Conservation (phyloP, 53 echinoderm and acorn worm species). For the Actinopyga echinites region DNA sequence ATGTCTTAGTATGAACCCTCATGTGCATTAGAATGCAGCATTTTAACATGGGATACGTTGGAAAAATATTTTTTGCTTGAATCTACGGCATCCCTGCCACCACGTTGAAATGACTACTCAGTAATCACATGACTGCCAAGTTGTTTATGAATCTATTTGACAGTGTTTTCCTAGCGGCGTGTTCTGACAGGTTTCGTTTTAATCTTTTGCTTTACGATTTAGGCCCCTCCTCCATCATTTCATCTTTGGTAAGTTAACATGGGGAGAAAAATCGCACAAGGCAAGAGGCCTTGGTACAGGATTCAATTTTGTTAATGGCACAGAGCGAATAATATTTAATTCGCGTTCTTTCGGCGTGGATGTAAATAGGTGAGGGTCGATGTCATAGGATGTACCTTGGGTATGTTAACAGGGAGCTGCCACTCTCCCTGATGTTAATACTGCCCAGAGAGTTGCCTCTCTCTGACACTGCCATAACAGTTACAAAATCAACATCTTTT, state of each 20-base stretch:
- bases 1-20: too few species aligned
- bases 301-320: too few species aligned
- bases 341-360: neutral
- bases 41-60: neutral
- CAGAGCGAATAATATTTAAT: neutral
- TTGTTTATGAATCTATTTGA: constrained; percentile 11
- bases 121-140: constrained; percentile 18
- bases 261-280: neutral
- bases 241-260: neutral
- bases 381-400: too few species aligned
- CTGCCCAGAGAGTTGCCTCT: too few species aligned
- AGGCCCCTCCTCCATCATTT: neutral
- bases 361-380: constrained; percentile 32
- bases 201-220: neutral
- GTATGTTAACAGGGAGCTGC: too few species aligned
- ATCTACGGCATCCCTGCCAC: neutral
- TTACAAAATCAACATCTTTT: too few species aligned
- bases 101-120: neutral
- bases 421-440: too few species aligned
- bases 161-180: neutral
- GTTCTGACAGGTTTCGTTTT: constrained; percentile 42
- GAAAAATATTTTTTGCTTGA: neutral
- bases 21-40: too few species aligned
- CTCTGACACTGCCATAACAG: too few species aligned
- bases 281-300: constrained; percentile 6